Evolutionary conservation across 2,113 vertebrate species (phyloP), one percentile per base, ranked within the genome.

Genomic region (Etia nguti): DNA sequence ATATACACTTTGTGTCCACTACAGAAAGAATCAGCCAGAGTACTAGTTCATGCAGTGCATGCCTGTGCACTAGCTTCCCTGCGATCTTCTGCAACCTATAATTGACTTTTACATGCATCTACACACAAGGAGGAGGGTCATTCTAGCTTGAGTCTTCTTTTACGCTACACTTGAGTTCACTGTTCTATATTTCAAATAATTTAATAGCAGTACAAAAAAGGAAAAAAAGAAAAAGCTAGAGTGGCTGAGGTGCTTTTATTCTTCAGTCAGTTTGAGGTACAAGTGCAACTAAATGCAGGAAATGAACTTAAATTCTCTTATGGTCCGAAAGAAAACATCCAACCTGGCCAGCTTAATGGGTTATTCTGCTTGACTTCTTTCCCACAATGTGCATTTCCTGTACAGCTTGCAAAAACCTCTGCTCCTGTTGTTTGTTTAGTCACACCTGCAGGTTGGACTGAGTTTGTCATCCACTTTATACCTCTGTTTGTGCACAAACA

Each of bases 371-470:
- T 86, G 43, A 80, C 26, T 79, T 88, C 81, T 83, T 54, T 16
- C 8, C 29, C 16, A 90, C 81, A 91, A 83, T 73, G 56, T 90
- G 6, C 55, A 34, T 90, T 89, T 89, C 86, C 84, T 79, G 43
- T 83, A 59, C 11, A 56, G 22, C 48, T 68, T 77, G 50, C 43
- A 20, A n/a, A 77, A 50, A 50, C 26, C 26, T 59, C 15, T 13
- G 15, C 24, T 16, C 10, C 24, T 38, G 26, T 59, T 59, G 22
- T 62, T 80, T 56, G 13, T n/a, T 24, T 31, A 13, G 36, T 62
- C 77, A 62, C 85, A 87, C 86, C 83, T 90, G 83, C 50, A 73
- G 54, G 54, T 86, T 93, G 83, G 79, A 3, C 29, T 88, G 85
- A 84, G 85, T 79, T 83, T 86, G 56, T 83, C 70, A 57, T 90